A percentile compares a stretch with the other conserved stretches of the same genome.
Evolutionary conservation across 2,888 invertebrate species (phyloP).

Genomic region (Meandrusa payeni): DNA sequence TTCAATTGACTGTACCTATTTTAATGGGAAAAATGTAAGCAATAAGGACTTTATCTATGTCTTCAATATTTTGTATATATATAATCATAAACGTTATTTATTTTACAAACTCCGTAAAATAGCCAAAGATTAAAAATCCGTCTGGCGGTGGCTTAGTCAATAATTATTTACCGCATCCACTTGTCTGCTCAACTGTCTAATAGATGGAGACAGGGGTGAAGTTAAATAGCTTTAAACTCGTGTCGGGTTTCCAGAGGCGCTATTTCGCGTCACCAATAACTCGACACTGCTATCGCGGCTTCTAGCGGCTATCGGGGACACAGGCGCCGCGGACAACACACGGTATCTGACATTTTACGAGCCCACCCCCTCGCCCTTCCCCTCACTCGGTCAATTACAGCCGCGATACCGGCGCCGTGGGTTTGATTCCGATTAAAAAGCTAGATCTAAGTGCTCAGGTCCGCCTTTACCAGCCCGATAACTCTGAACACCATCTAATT

Average conservation of each 20-base stretch:
- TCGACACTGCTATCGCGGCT: conserved; percentile 26
- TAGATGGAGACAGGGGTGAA: conserved; percentile 7
- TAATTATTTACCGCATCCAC: neutral
- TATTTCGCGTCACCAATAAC: conserved; percentile 24
- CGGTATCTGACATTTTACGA: conserved; percentile 57
- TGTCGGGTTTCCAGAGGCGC: conserved; percentile 21
- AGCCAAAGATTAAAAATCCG: no score
- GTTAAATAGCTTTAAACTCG: conserved; percentile 12
- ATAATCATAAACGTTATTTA: no score
- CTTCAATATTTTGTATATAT: no score
- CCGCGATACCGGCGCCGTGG: conserved; percentile 29
- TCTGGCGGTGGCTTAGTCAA: neutral
- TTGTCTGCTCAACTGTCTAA: conserved; percentile 3
- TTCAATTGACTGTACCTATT: no score
- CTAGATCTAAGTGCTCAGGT: conserved; percentile 26
- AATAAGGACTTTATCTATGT: no score
- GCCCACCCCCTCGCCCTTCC: conserved; percentile 29
- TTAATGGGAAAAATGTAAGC: no score
- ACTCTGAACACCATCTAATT: conserved; percentile 1
- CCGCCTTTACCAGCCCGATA: conserved; percentile 1
- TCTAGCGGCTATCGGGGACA: conserved; percentile 38
- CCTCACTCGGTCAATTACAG: conserved; percentile 44
- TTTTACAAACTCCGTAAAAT: no score
- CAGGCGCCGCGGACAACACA: conserved; percentile 42
- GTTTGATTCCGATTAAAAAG: conserved; percentile 24